A percentile compares a stretch with the other conserved stretches of the same genome.
phyloP scores from a whole-genome alignment of 2,797 vertebrate genomes.

The Enteromius radiatus region DNA sequence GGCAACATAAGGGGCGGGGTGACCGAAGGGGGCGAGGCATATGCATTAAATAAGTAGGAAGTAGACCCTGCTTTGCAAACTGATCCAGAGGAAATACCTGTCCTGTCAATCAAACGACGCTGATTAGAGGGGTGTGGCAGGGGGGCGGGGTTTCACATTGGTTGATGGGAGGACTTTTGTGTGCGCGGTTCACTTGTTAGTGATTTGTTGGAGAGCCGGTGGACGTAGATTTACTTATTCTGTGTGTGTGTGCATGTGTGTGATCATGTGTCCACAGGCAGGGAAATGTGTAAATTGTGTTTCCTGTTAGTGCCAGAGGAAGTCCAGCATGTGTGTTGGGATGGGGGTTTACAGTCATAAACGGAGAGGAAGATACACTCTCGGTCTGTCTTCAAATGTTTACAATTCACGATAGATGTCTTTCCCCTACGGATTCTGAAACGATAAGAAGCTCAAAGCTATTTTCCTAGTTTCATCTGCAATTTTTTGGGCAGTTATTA shows the following conservation, averaged over 20 bases:
- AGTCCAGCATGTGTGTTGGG: conserved; percentile 12
- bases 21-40: background rate
- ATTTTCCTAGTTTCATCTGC: conserved; percentile 44
- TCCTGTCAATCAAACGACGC: conserved; percentile 33
- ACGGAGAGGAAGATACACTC: conserved; percentile 26
- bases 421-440: conserved; percentile 35
- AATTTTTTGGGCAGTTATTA: conserved; percentile 16
- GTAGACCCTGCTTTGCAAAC: conserved; percentile 6
- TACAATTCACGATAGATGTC: conserved; percentile 57
- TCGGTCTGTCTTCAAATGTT: conserved; percentile 56
- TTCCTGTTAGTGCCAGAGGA: conserved; percentile 43
- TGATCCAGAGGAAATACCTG: conserved; percentile 29
- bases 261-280: conserved; percentile 37
- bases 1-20: conserved; percentile 18
- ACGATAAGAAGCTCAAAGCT: conserved; percentile 32
- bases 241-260: conserved; percentile 53
- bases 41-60: conserved; percentile 1
- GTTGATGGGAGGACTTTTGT: conserved; percentile 16
- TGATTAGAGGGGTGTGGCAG: conserved; percentile 35
- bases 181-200: conserved; percentile 14
- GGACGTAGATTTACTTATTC: conserved; percentile 58
- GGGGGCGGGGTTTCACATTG: conserved; percentile 41
- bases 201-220: conserved; percentile 33
- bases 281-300: conserved; percentile 47
- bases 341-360: conserved; percentile 6